Percentiles rank a stretch among this genome's conserved stretches.
Conservation (phyloP, 1,140 invertebrate genomes). For the Diprion similis region DNA sequence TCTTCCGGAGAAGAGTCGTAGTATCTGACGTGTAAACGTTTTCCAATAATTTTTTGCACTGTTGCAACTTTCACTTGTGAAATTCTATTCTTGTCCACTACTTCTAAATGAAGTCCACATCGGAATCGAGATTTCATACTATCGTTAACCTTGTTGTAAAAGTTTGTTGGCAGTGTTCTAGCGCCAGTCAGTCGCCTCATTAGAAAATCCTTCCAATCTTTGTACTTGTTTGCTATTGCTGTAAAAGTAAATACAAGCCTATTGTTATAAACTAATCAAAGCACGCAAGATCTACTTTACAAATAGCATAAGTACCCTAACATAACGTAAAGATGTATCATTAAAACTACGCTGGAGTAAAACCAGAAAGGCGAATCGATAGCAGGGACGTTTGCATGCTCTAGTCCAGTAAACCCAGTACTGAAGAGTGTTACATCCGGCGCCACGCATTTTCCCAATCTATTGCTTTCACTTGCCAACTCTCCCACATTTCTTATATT, state of each 20-base stretch:
- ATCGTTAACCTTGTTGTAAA: constrained; percentile 86
- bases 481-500: no score
- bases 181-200: constrained; percentile 91
- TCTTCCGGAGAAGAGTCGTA: constrained; percentile 81
- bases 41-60: constrained; percentile 89
- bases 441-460: no score
- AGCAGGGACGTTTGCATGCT: no score
- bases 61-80: constrained; percentile 91
- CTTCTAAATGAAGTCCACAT: constrained; percentile 86
- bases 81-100: constrained; percentile 95
- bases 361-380: no score
- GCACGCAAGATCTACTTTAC: background rate
- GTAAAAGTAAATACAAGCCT: constrained; percentile 26
- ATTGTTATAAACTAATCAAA: background rate
- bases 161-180: constrained; percentile 89
- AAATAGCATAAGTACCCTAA: background rate
- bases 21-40: constrained; percentile 89
- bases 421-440: no score
- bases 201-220: constrained; percentile 95
- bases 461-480: no score
- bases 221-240: constrained; percentile 88
- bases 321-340: no score
- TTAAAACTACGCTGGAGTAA: no score
- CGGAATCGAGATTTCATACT: constrained; percentile 84
- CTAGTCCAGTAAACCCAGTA: no score